phyloP scores from a whole-genome alignment of 23 tunicate genomes.

The Phallusia fumigata region DNA sequence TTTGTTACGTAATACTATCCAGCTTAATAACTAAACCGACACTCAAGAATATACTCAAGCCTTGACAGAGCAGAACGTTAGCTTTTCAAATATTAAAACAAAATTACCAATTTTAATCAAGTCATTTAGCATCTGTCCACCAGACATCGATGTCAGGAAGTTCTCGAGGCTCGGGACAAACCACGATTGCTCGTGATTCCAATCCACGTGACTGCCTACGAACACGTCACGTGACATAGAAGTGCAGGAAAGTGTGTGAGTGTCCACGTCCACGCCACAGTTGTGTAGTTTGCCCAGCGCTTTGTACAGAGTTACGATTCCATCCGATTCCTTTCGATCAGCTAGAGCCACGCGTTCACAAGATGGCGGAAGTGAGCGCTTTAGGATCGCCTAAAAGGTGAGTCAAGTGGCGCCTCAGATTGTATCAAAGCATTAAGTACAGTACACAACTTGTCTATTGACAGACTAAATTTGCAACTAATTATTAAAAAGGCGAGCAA shows the following conservation, averaged over 20 bases:
- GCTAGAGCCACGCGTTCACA: conserved; percentile 20
- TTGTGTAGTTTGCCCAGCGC: conserved; percentile 27
- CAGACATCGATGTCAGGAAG: neutral
- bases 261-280: conserved; percentile 17
- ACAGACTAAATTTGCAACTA: too few relatives aligned
- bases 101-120: conserved; percentile 9
- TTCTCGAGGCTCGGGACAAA: conserved; percentile 1
- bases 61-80: too few relatives aligned
- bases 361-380: conserved; percentile 21
- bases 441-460: too few relatives aligned
- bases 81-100: neutral
- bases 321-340: conserved; percentile 20
- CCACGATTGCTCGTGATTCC: conserved; percentile 42
- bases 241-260: neutral
- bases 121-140: conserved; percentile 8
- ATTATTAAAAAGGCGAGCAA: too few relatives aligned
- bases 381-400: conserved; percentile 20
- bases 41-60: too few relatives aligned
- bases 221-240: neutral
- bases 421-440: neutral
- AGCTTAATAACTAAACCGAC: too few relatives aligned
- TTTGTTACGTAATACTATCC: too few relatives aligned
- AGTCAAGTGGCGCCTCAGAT: neutral
- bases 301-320: neutral
- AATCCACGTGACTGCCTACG: conserved; percentile 2